Percentiles rank a stretch among this genome's conserved stretches.
These are phyloP conservation scores for Meiosimyza platycephala DNA, from an alignment of 2,888 invertebrate species.

Conservation along the genomic window DNA sequence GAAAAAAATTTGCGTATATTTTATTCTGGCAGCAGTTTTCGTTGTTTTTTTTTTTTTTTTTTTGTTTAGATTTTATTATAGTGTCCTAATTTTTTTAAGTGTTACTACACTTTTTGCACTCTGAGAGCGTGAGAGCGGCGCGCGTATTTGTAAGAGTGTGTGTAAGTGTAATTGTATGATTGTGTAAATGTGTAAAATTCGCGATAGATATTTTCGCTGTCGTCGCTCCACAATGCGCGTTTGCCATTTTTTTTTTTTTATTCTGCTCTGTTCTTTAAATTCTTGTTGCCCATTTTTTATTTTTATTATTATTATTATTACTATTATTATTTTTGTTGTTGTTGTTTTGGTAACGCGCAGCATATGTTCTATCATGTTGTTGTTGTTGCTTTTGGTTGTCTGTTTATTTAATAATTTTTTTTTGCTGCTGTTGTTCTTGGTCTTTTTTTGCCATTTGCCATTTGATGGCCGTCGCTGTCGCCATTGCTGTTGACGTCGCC, in stretches of 20 bases:
- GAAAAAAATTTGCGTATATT: no score
- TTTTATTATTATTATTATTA: constrained; percentile 15
- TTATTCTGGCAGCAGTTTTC: no score
- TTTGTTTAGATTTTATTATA: constrained; percentile 14
- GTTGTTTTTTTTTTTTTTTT: no score
- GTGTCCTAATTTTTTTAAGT: constrained; percentile 23
- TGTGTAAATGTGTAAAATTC: constrained; percentile 18
- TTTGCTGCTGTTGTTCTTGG: constrained; percentile 48
- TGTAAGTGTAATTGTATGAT: background rate
- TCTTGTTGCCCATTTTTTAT: constrained; percentile 38
- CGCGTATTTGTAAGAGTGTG: background rate
- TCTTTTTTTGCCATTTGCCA: constrained; percentile 31
- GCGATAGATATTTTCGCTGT: constrained; percentile 31
- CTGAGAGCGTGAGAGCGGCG: no score
- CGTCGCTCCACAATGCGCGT: constrained; percentile 51
- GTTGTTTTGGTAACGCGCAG: constrained; percentile 52
- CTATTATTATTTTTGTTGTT: constrained; percentile 19
- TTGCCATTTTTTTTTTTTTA: constrained; percentile 48
- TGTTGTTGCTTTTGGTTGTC: constrained; percentile 35
- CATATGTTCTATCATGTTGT: constrained; percentile 44
- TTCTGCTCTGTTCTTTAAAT: constrained; percentile 33
- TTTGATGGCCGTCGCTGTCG: constrained; percentile 25
- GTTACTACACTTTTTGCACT: constrained; percentile 17
- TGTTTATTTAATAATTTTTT: constrained; percentile 64
- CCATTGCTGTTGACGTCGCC: constrained; percentile 35